Conservation (phyloP, 2,888 invertebrate species). For the Sarcophaga variegata region DNA sequence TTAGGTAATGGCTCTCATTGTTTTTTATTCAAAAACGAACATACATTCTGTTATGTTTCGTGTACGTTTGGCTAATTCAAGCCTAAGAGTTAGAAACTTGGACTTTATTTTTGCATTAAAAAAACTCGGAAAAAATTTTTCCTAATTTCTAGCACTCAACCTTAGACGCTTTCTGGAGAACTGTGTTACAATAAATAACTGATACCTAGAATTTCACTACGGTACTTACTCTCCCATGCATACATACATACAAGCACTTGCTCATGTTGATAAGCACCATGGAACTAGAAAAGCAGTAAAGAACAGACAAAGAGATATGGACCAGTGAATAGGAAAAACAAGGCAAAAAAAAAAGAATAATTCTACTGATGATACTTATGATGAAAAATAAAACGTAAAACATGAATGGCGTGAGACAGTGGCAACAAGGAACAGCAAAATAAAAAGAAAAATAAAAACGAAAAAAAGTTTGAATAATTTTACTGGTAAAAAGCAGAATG, state of each 20-base stretch:
- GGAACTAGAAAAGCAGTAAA: constrained; percentile 51
- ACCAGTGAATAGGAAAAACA: neutral
- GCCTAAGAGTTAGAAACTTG: too few relatives aligned
- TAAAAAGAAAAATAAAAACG: neutral
- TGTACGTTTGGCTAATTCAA: too few relatives aligned
- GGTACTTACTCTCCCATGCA: neutral
- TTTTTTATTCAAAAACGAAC: too few relatives aligned
- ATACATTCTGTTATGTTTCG: too few relatives aligned
- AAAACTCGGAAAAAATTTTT: too few relatives aligned
- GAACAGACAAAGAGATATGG: constrained; percentile 17
- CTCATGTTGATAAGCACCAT: constrained; percentile 53
- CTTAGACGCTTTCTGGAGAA: too few relatives aligned
- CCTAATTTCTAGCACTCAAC: too few relatives aligned
- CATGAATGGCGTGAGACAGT: too few relatives aligned
- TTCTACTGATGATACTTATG: constrained; percentile 55
- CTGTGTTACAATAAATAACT: constrained; percentile 12
- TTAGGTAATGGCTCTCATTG: too few relatives aligned
- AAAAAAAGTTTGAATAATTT: constrained; percentile 46
- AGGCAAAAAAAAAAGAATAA: neutral
- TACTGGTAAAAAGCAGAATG: constrained; percentile 47
- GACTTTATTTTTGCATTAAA: too few relatives aligned
- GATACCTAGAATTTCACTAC: constrained; percentile 56
- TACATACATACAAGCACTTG: neutral
- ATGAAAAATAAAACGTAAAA: constrained; percentile 49
- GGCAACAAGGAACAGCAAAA: constrained; percentile 32